Conservation (phyloP, 2,797 vertebrate genomes). For the Stomatorhinus walkeri region DNA sequence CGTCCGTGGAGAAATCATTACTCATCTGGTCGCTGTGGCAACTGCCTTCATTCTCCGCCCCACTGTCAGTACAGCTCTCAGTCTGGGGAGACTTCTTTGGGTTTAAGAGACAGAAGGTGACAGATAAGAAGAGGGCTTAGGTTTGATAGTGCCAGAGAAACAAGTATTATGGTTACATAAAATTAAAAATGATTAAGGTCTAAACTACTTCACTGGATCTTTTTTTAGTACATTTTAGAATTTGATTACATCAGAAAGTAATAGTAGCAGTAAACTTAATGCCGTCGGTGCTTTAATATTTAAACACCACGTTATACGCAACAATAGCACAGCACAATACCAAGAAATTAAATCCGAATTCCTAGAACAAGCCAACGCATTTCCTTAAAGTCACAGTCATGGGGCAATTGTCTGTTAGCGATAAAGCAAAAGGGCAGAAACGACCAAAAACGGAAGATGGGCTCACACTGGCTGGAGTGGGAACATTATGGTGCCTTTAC, state of each 20-base stretch:
- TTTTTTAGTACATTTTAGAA: not conserved
- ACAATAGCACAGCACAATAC: not conserved
- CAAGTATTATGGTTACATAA: not conserved
- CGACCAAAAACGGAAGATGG: not conserved
- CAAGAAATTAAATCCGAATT: not conserved
- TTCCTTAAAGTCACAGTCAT: not conserved
- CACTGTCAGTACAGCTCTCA: slow-evolving; percentile 97
- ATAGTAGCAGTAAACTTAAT: not conserved
- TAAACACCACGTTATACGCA: not conserved
- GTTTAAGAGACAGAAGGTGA: not conserved
- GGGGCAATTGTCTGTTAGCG: not conserved
- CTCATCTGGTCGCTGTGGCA: slow-evolving; percentile 99
- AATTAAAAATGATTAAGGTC: not conserved
- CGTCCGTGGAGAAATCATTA: slow-evolving; percentile 96
- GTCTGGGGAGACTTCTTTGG: slow-evolving; percentile 94
- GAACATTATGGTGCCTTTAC: not conserved
- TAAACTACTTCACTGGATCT: not conserved
- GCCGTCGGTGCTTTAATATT: not conserved
- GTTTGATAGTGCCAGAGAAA: not conserved
- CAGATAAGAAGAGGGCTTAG: not conserved
- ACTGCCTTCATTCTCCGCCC: slow-evolving; percentile 98
- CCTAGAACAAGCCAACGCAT: not conserved
- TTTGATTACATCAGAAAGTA: not conserved
- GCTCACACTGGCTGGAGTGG: not conserved
- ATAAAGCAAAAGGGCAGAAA: not conserved